phyloP scores from a whole-genome alignment of 2,888 invertebrate species.

The Spialia ferax region DNA sequence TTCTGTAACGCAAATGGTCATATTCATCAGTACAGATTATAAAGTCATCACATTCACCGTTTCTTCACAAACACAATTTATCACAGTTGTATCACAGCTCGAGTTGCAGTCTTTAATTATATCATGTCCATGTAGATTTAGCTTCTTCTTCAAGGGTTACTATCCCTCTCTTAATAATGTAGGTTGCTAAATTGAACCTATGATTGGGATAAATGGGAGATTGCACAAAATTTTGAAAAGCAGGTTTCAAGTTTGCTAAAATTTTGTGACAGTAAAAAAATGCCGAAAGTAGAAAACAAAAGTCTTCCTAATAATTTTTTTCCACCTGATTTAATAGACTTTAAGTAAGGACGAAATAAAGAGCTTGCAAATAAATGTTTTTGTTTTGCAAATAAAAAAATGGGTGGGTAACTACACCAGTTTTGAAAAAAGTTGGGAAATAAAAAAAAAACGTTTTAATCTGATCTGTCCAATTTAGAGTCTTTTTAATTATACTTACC shows the following conservation, averaged over 20 bases:
- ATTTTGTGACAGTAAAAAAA: neutral
- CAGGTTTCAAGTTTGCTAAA: neutral
- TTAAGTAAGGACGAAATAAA: too few species aligned
- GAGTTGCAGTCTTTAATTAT: conserved; percentile 39
- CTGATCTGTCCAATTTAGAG: too few species aligned
- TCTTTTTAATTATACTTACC: too few species aligned
- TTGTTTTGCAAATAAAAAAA: too few species aligned
- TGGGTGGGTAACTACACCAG: too few species aligned
- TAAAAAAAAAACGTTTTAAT: too few species aligned
- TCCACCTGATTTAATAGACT: neutral
- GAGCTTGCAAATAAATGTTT: too few species aligned
- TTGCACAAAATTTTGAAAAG: conserved; percentile 12
- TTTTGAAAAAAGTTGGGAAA: too few species aligned
- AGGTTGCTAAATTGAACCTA: conserved; percentile 28
- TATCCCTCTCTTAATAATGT: conserved; percentile 6
- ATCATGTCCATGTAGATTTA: conserved; percentile 37
- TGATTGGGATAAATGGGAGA: conserved; percentile 4
- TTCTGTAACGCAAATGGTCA: conserved; percentile 83
- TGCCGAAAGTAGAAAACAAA: neutral
- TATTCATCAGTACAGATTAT: conserved; percentile 64
- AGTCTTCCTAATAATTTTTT: neutral
- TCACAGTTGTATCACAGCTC: conserved; percentile 62
- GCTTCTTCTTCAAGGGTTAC: conserved; percentile 33
- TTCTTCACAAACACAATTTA: conserved; percentile 57
- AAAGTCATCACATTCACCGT: conserved; percentile 55